phyloP scores from a whole-genome alignment of 2,888 invertebrate species.

The Euclidia mi region DNA sequence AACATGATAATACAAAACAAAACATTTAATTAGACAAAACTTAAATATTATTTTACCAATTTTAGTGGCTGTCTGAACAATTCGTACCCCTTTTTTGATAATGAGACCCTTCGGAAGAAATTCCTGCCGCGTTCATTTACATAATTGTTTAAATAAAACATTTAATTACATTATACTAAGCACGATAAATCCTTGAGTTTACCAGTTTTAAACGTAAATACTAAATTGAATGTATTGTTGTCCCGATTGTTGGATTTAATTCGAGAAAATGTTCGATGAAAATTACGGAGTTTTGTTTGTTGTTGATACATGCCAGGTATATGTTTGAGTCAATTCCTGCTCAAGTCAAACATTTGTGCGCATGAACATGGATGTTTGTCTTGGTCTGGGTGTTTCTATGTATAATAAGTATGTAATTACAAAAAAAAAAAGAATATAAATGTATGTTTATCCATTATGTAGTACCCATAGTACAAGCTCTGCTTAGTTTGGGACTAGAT shows the following conservation, averaged over 20 bases:
- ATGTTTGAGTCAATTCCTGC: background rate
- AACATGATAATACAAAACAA: background rate
- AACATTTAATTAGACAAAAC: background rate
- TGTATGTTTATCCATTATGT: too few species aligned
- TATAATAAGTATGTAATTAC: too few species aligned
- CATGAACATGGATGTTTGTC: too few species aligned
- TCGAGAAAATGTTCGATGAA: slow-evolving; percentile 35
- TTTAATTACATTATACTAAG: slow-evolving; percentile 71
- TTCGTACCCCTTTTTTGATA: slow-evolving; percentile 60
- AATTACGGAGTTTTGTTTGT: slow-evolving; percentile 11
- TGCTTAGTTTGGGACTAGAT: too few species aligned
- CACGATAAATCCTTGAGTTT: slow-evolving; percentile 66
- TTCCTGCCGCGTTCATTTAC: slow-evolving; percentile 69
- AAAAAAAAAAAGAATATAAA: too few species aligned
- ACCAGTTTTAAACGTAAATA: slow-evolving; percentile 64
- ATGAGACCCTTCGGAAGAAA: slow-evolving; percentile 70
- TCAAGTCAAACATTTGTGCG: too few species aligned
- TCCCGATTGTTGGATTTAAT: slow-evolving; percentile 36
- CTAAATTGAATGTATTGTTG: slow-evolving; percentile 54
- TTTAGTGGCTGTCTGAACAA: slow-evolving; percentile 14
- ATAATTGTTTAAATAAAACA: slow-evolving; percentile 79
- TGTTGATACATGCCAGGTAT: too few species aligned
- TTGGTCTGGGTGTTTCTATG: too few species aligned
- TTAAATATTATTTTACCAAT: background rate
- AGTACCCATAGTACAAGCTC: too few species aligned